Conservation (phyloP, 2,797 vertebrate genomes). For the Antrozous pallidus region DNA sequence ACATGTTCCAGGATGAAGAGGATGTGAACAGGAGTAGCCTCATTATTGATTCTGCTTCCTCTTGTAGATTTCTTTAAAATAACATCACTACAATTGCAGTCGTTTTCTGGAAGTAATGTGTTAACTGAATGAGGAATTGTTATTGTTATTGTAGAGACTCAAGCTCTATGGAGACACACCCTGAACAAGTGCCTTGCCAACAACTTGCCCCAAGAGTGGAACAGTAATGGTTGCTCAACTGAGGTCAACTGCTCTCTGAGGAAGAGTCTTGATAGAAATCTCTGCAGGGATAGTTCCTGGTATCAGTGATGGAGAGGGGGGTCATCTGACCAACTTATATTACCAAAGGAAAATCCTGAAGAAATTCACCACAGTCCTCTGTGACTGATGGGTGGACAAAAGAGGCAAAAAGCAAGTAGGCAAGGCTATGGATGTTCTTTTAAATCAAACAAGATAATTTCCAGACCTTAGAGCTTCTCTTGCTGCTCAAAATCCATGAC, state of each 20-base stretch:
- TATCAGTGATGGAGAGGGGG: rapidly evolving
- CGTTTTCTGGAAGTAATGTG: neutral
- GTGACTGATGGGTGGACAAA: neutral
- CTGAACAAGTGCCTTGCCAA: neutral
- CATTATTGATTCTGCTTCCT: neutral
- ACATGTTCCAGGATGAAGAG: neutral
- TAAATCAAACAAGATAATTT: neutral
- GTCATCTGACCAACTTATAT: neutral
- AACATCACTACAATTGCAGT: neutral
- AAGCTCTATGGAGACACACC: neutral
- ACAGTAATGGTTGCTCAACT: neutral
- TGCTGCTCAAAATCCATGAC: neutral
- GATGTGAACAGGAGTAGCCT: rapidly evolving
- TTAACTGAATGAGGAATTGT: neutral
- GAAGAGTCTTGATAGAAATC: neutral
- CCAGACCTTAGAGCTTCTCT: neutral
- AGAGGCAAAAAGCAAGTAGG: neutral
- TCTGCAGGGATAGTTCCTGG: neutral
- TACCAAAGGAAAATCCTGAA: neutral
- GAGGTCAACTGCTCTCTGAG: neutral
- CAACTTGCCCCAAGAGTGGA: neutral
- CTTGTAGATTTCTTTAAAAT: neutral
- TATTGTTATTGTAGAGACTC: neutral
- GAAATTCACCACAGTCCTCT: neutral
- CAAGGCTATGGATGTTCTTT: neutral